Percentiles rank a stretch among this genome's conserved stretches.
Evolutionary conservation across 92 coral and sea anemone species (phyloP).

Genomic region (Actinostola sp.): DNA sequence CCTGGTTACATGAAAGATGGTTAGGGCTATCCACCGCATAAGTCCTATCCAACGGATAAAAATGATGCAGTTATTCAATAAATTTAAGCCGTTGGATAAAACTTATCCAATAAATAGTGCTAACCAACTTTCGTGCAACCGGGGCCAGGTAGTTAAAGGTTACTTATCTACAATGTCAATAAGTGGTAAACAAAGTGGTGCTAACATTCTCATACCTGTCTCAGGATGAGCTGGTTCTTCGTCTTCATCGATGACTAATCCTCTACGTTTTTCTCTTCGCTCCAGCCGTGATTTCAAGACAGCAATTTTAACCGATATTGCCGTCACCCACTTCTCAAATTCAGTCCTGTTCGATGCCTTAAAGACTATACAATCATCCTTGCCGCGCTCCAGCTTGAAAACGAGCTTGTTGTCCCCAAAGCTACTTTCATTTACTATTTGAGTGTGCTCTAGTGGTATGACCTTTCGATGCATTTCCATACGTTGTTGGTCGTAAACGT

Average conservation of each 20-base stretch:
- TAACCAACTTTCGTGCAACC: too few relatives aligned
- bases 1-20: too few relatives aligned
- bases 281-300: constrained; percentile 73
- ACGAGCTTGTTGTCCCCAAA: constrained; percentile 55
- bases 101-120: too few relatives aligned
- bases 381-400: constrained; percentile 74
- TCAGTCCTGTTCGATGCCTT: constrained; percentile 83
- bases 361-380: constrained; percentile 58
- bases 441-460: constrained; percentile 60
- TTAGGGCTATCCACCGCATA: too few relatives aligned
- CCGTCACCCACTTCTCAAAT: constrained; percentile 92
- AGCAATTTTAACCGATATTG: constrained; percentile 78
- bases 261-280: constrained; percentile 46
- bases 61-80: too few relatives aligned
- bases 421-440: constrained; percentile 65
- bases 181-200: too few relatives aligned
- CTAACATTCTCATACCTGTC: not conserved
- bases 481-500: constrained; percentile 73
- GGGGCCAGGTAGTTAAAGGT: too few relatives aligned
- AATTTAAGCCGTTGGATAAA: too few relatives aligned
- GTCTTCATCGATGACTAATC: constrained; percentile 42
- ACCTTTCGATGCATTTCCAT: constrained; percentile 50
- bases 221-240: constrained; percentile 8
- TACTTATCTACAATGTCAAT: too few relatives aligned
- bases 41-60: too few relatives aligned